phyloP scores from a whole-genome alignment of 53 echinoderm and acorn worm genomes.

The Apostichopus leukothele region DNA sequence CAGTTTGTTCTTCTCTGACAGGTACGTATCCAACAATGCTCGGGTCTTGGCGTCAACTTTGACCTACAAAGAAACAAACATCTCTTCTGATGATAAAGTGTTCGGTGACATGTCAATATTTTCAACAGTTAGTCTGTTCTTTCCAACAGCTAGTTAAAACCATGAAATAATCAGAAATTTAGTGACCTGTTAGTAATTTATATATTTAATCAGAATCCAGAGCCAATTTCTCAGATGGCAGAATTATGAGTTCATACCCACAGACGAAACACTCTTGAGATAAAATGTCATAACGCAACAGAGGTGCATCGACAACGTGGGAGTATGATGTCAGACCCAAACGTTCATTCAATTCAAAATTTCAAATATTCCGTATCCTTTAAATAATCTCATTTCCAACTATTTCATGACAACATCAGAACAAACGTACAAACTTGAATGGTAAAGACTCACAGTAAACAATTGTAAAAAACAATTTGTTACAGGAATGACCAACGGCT shows the following conservation, averaged over 20 bases:
- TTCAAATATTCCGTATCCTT: too few relatives aligned
- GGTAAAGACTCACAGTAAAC: too few relatives aligned
- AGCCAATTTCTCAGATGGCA: background rate
- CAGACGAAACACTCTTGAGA: background rate
- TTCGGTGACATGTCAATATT: background rate
- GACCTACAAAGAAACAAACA: conserved; percentile 64
- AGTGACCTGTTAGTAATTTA: background rate
- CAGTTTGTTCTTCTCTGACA: conserved; percentile 64
- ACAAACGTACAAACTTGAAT: too few relatives aligned
- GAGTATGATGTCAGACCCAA: too few relatives aligned
- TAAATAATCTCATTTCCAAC: too few relatives aligned
- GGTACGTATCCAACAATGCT: conserved; percentile 77
- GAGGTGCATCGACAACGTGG: too few relatives aligned
- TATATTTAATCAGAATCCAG: background rate
- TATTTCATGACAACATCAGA: too few relatives aligned
- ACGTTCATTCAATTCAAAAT: too few relatives aligned
- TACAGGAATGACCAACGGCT: too few relatives aligned
- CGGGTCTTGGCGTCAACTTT: conserved; percentile 98
- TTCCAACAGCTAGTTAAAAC: background rate
- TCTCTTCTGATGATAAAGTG: background rate
- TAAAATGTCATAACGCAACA: background rate
- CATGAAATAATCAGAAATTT: background rate
- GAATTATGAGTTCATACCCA: background rate
- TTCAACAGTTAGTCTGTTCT: background rate
- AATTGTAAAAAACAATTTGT: too few relatives aligned